Base-by-base conservation (phyloP, 2,113 vertebrate species). In the Vulpes vulpes region DNA sequence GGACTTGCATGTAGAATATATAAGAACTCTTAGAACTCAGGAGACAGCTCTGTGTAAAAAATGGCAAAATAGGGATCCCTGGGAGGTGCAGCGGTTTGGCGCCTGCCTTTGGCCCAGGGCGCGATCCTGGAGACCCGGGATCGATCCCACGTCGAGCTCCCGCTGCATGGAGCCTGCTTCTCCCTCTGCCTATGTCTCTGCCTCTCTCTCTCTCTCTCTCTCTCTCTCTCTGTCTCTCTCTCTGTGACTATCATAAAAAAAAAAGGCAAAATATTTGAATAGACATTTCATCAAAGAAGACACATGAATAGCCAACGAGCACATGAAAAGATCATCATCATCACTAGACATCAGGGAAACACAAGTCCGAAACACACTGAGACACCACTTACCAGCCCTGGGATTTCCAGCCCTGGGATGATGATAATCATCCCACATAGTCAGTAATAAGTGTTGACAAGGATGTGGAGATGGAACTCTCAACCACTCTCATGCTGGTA, bases 401-500 rank as follows among this genome's bases (percentile, higher is more conserved):
- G 43, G 43, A 43, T 38, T 57, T 2, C 8, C 74, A n/a, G 49
- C 16, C 25, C 5, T 14, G 27, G 81, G 62, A 19, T 2, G 35
- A 25, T 53, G 38, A 0, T 9, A 2, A 0, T 22, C 14, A 22
- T 1, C 59, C 51, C 79, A n/a, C n/a, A 8, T 14, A 60, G 59
- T 20, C 17, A 0, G 3, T 16, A 11, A 0, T 8, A 27, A 20
- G 57, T 23, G 80, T 43, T 19, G 73, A 6, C 12, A 1, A 30
- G 30, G 20, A 15, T 0, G 69, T 30, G 25, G 62, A 5, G 22
- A 20, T 0, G 38, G 83, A 65, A 23, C 8, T 25, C 57, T 5
- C 6, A 3, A 69, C 2, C 0, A 0, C 8, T 0, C 35, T 51
- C 14, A 3, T 30, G 60, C 60, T 11, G 1, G 23, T 11, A 57